A percentile compares a stretch with the other conserved stretches of the same genome.
Evolutionary conservation across 2,113 vertebrate genomes (phyloP).

Genomic region (Alethe castanea): DNA sequence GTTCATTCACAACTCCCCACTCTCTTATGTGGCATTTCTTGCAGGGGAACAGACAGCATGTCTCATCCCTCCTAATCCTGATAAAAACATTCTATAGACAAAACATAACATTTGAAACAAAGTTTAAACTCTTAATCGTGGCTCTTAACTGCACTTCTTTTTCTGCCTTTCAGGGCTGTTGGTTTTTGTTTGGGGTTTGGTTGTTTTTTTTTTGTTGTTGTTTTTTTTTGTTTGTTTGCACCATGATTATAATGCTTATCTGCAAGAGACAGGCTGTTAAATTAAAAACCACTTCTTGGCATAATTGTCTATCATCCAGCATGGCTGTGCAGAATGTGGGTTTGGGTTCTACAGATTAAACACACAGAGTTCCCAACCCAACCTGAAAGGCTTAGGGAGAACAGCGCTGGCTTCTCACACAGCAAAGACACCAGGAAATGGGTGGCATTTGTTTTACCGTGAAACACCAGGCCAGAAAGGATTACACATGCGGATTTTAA

Average conservation of each 20-base stretch:
- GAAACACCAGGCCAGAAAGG: background rate
- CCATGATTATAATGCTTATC: constrained; percentile 28
- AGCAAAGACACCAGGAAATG: background rate
- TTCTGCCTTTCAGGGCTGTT: background rate
- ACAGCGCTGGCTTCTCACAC: background rate
- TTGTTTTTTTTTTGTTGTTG: background rate
- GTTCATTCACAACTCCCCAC: background rate
- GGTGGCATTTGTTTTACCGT: background rate
- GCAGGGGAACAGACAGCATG: background rate
- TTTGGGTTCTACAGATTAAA: constrained; percentile 21
- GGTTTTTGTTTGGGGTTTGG: background rate
- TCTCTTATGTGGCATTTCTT: background rate
- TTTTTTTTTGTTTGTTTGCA: background rate
- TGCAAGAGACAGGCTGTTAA: constrained; percentile 31
- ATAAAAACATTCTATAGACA: background rate
- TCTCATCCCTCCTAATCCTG: background rate
- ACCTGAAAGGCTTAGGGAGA: background rate
- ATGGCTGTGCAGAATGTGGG: background rate
- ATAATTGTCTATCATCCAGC: background rate
- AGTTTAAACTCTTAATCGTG: background rate
- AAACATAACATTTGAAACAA: background rate
- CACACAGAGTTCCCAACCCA: background rate
- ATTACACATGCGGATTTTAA: background rate
- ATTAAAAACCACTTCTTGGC: background rate
- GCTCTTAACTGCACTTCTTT: background rate